A percentile compares a stretch with the other conserved stretches of the same genome.
Conservation (phyloP, 2,888 invertebrate species). For the Caenorhabditis sulstoni region DNA sequence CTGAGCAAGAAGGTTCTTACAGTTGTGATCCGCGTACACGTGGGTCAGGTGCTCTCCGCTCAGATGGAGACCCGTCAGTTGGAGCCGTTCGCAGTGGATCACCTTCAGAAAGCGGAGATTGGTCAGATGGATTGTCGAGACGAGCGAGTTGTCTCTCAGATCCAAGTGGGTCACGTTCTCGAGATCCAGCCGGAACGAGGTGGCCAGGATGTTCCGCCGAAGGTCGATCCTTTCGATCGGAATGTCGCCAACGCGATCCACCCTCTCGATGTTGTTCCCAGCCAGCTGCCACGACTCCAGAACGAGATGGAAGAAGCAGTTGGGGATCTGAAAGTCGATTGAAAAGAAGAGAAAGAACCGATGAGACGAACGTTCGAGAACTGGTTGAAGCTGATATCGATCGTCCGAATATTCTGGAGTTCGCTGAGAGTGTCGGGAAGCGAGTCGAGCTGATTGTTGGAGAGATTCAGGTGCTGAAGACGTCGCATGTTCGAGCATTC, state of each 20-base stretch:
- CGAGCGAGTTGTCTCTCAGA: slow-evolving; percentile 81
- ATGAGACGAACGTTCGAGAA: slow-evolving; percentile 66
- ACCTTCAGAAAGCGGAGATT: slow-evolving; percentile 80
- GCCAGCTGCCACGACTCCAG: slow-evolving; percentile 53
- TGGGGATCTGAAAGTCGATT: slow-evolving; percentile 42
- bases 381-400: slow-evolving; percentile 75
- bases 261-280: slow-evolving; percentile 61
- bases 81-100: slow-evolving; percentile 82
- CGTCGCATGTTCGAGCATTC: slow-evolving; percentile 76
- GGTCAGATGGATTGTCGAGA: slow-evolving; percentile 80
- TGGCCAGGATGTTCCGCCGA: slow-evolving; percentile 54
- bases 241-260: slow-evolving; percentile 35
- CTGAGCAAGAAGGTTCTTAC: too few relatives aligned
- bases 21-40: slow-evolving; percentile 81
- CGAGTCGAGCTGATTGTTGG: slow-evolving; percentile 71
- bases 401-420: slow-evolving; percentile 52
- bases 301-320: slow-evolving; percentile 16
- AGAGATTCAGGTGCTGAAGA: slow-evolving; percentile 65
- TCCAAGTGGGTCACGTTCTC: slow-evolving; percentile 80
- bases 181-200: slow-evolving; percentile 60
- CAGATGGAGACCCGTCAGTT: slow-evolving; percentile 81
- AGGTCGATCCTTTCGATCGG: slow-evolving; percentile 46
- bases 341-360: too few relatives aligned
- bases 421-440: slow-evolving; percentile 69
- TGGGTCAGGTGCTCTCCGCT: slow-evolving; percentile 81